Conservation (phyloP, 2,797 vertebrate genomes). For the Chloroceryle amazona region DNA sequence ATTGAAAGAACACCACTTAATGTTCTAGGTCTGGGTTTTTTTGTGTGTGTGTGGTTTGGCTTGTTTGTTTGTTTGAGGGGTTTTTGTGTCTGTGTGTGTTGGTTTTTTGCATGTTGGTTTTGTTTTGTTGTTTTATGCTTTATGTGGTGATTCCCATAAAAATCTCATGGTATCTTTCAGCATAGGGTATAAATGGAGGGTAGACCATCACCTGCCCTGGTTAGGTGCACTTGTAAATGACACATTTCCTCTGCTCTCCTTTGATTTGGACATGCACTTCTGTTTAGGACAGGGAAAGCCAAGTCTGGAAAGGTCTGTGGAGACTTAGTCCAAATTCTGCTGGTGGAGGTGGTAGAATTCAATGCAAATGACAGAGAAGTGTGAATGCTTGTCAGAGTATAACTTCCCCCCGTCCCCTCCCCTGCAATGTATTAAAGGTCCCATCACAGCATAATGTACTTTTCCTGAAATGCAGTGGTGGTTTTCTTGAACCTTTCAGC, state of each 20-base stretch:
- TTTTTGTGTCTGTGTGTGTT: no score
- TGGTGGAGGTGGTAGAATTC: neutral
- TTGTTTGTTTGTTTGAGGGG: no score
- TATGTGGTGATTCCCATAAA: neutral
- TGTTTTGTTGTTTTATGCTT: neutral
- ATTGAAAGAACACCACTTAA: neutral
- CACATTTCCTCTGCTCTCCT: neutral
- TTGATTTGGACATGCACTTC: rapidly evolving
- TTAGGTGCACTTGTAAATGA: neutral
- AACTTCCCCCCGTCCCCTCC: no score
- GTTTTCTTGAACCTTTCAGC: neutral
- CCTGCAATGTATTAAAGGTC: neutral
- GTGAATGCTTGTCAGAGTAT: neutral
- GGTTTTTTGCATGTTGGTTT: no score
- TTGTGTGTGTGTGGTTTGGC: neutral
- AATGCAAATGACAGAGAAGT: neutral
- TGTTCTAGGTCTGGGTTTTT: neutral
- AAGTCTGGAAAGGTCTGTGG: neutral
- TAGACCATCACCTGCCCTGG: neutral
- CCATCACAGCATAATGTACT: neutral
- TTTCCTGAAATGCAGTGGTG: neutral
- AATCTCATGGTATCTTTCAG: neutral
- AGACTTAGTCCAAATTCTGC: neutral
- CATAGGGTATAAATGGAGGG: neutral
- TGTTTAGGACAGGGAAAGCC: neutral